Conservation (phyloP, 2,888 invertebrate species). For the Hipparchia sbordonii region DNA sequence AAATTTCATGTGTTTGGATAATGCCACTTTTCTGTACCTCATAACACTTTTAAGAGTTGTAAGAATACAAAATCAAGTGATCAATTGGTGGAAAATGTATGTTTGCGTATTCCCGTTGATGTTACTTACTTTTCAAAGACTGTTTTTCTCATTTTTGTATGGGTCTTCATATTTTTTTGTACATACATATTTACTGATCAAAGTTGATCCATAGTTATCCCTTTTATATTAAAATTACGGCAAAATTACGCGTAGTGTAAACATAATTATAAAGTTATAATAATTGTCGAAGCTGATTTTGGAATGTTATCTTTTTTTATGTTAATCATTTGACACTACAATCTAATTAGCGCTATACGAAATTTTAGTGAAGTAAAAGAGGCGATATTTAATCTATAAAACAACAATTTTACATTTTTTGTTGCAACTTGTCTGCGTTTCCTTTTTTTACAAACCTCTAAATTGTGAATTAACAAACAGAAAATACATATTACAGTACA, state of each 20-base stretch:
- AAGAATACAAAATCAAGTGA: no score
- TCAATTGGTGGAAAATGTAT: no score
- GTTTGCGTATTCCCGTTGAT: no score
- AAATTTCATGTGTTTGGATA: no score
- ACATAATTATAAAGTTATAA: not conserved
- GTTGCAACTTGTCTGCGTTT: slow-evolving; percentile 5
- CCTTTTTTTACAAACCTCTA: slow-evolving; percentile 21
- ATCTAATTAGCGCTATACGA: not conserved
- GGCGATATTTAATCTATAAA: slow-evolving; percentile 34
- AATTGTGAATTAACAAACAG: slow-evolving; percentile 52
- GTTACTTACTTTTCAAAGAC: no score
- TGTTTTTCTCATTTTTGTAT: no score
- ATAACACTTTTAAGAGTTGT: no score
- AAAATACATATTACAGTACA: slow-evolving; percentile 48
- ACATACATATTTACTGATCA: no score
- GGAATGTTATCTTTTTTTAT: slow-evolving; percentile 17
- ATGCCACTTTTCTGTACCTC: no score
- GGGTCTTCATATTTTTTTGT: no score
- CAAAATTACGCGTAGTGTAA: not conserved
- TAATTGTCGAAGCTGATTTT: slow-evolving; percentile 3
- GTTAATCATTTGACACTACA: not conserved
- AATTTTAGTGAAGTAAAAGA: slow-evolving; percentile 24
- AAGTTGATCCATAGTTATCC: no score
- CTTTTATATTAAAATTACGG: not conserved
- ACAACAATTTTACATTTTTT: slow-evolving; percentile 19